Base-by-base conservation (phyloP, 2,888 invertebrate species). In the Agrotis puta region DNA sequence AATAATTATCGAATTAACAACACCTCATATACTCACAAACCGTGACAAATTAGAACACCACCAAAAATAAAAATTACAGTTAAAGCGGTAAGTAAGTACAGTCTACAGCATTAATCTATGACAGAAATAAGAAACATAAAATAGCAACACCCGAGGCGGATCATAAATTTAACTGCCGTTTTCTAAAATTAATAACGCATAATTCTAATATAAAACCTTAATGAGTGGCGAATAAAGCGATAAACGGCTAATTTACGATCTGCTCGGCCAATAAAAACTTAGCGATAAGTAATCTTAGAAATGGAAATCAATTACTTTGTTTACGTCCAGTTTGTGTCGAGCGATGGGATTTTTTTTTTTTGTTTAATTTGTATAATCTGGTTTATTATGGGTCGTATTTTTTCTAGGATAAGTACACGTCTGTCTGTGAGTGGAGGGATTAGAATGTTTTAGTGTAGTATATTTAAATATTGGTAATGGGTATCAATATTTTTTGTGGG, bases 121-220 rank as follows among this genome's bases (percentile, higher is more conserved):
- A 22, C 14, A 75, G 73, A 84, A 85, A 84, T 81, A 82, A 78
- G 76, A 83, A 85, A 88, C 88, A 84, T 90, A 88, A 89, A 88
- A 88, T 83, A 84, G 77, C 84, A 82, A 88, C 88, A 88, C 86
- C 85, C 85, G 85, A 87, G 84, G 79, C 82, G 78, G 83, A 79
- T 85, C 87, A 91, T 94, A 94, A 93, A 94, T 91, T 90, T 88
- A 86, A 91, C 87, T 88, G 88, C 88, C 91, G 91, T 93, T 94
- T 93, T 94, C 93, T 93, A 93, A 94, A 92, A 94, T 94, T 94
- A 94, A 94, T 95, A 94, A 91, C 91, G 92, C 92, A 93, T 95
- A 94, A 93, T 92, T 91, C 89, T 90, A 90, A 91, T 92, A 93
- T 94, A 93, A 94, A 94, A 92, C 92, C 90, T 92, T 94, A 94